Evolutionary conservation across 1,140 invertebrate species (phyloP).

Genomic region (Wiebesia pumilae): DNA sequence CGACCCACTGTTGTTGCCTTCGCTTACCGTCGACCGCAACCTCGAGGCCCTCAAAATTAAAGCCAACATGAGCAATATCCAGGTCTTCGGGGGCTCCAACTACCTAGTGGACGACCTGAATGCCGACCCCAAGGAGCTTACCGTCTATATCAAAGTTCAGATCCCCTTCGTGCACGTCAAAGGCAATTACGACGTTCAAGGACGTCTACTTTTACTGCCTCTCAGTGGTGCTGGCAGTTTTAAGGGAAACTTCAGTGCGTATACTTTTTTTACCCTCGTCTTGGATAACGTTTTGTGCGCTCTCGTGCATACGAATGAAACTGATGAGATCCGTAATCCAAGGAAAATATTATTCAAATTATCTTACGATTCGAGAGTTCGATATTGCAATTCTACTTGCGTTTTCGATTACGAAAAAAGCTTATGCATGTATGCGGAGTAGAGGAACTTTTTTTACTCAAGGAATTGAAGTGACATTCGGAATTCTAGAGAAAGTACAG

Average conservation of each 20-base stretch:
- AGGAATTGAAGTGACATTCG: not conserved
- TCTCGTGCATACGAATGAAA: not conserved
- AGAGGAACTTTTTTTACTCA: not conserved
- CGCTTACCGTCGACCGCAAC: conserved; percentile 79
- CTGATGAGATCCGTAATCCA: not conserved
- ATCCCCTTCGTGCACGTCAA: conserved; percentile 78
- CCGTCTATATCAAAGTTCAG: conserved; percentile 76
- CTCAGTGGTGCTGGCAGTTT: conserved; percentile 81
- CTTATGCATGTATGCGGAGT: not conserved
- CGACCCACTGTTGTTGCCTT: conserved; percentile 80
- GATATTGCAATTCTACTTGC: conserved; percentile 3
- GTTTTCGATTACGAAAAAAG: not conserved
- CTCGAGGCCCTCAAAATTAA: conserved; percentile 80
- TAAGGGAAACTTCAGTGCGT: conserved; percentile 84
- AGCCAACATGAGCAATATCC: conserved; percentile 80
- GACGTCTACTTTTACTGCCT: conserved; percentile 79
- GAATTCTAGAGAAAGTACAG: conserved; percentile 11
- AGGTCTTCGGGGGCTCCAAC: conserved; percentile 77
- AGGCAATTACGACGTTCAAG: conserved; percentile 82
- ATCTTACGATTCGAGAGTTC: not conserved
- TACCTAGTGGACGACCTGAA: conserved; percentile 80
- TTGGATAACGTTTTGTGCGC: too few relatives aligned
- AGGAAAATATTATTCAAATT: not conserved
- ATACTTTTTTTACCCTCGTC: not conserved
- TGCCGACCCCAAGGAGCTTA: conserved; percentile 78